Evolutionary conservation across 2,113 vertebrate species (phyloP), one percentile per base, ranked within the genome.

Genomic region (Anguilla rostrata): DNA sequence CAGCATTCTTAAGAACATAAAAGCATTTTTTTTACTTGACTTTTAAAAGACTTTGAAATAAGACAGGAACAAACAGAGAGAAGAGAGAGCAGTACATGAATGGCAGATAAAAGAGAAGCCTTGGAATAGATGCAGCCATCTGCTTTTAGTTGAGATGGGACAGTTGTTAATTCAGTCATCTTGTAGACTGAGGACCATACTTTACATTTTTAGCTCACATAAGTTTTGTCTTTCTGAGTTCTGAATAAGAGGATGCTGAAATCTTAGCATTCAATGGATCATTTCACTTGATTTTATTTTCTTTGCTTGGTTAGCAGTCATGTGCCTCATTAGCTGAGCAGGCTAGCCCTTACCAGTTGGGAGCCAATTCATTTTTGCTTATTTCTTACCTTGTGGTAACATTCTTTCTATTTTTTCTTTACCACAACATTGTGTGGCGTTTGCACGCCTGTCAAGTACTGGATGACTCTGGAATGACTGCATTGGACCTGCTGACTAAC

Each of bases 31-130:
- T 34, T 12, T 8, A 75, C 20, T 26, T 39, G 16, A 46, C 80
- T 46, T 81, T 81, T 39, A 81, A 81, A 46, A 46, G 41, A n/a
- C 41, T 75, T 75, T 75, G 41, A 81, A 81, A 81, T 41, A 26
- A 46, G 80, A 81, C 80, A 41, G 39, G 26, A 26, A 81, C 80
- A 81, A 81, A 81, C 26, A 22, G 80, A 81, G 39, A 39, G 78
- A 81, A 46, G 15, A 26, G 40, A 46, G 39, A 16, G 14, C 2
- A 18, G 71, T 29, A 29, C n/a, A 75, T 43, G 20, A 26, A 46
- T n/a, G 20, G 5, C 80, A 43, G 39, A 43, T 41, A 75, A 75
- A 5, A 15, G 14, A 2, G 15, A 29, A 2, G 6, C 40, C 34
- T 39, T 80, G 22, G 80, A 26, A 41, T 7, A 81, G 80, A 41